Conservation (phyloP, 2,888 invertebrate species). For the Tuberolachnus salignus region DNA sequence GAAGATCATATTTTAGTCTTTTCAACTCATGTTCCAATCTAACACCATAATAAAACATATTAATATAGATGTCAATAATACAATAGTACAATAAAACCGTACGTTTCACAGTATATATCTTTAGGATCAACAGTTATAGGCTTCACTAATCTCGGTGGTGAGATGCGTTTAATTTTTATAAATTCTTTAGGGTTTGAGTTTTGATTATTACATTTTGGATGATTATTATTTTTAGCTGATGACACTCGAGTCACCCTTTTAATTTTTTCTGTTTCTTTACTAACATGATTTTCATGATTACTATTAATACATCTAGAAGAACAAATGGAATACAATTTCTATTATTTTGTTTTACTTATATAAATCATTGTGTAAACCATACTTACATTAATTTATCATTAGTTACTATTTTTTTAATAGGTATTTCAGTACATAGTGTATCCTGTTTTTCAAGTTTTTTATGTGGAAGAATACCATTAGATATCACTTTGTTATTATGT, state of each 20-base stretch:
- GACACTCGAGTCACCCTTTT: slow-evolving; percentile 39
- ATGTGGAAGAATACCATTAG: slow-evolving; percentile 51
- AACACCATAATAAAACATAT: slow-evolving; percentile 14
- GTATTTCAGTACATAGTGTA: slow-evolving; percentile 34
- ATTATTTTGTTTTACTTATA: background rate
- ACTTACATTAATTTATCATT: slow-evolving; percentile 54
- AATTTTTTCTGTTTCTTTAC: slow-evolving; percentile 51
- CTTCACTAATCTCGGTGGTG: slow-evolving; percentile 46
- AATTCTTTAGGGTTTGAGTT: slow-evolving; percentile 40
- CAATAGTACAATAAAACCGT: slow-evolving; percentile 7
- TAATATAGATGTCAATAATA: background rate
- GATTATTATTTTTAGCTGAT: slow-evolving; percentile 51
- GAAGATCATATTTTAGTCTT: slow-evolving; percentile 74
- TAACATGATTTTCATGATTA: slow-evolving; percentile 52
- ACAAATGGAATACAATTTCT: background rate
- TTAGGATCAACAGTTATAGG: slow-evolving; percentile 49
- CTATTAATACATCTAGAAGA: slow-evolving; percentile 31
- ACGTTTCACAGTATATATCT: slow-evolving; percentile 54
- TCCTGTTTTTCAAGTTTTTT: slow-evolving; percentile 48
- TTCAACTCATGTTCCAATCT: slow-evolving; percentile 76
- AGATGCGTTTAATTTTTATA: slow-evolving; percentile 33
- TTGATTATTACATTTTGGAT: slow-evolving; percentile 50
- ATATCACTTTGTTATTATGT: slow-evolving; percentile 42
- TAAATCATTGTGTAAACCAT: background rate
- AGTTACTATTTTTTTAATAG: slow-evolving; percentile 52